These are phyloP conservation scores for Neopelma chrysocephalum DNA, from an alignment of 2,797 vertebrate species.

Conservation along the genomic window DNA sequence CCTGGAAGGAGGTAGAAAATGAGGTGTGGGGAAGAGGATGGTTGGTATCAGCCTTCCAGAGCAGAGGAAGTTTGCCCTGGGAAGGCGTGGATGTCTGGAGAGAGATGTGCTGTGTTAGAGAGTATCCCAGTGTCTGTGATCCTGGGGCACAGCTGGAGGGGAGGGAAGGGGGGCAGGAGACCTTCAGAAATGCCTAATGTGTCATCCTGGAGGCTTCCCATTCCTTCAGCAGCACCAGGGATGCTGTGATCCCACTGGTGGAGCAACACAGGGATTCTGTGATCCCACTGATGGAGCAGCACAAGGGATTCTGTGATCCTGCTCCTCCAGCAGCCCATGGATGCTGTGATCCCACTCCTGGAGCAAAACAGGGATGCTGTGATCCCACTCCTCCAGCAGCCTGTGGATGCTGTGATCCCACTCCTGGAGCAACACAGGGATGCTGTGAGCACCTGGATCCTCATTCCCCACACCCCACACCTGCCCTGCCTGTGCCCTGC, in stretches of 20 bases:
- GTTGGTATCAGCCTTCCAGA: background rate
- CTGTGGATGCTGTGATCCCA: no score
- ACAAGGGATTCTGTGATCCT: no score
- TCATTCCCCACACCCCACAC: fast-evolving
- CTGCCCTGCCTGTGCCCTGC: background rate
- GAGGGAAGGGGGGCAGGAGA: background rate
- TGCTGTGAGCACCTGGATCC: no score
- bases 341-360: no score
- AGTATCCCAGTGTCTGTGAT: background rate
- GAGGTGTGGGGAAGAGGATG: background rate
- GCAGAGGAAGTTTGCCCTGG: background rate
- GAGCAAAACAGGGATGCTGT: no score
- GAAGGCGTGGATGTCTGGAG: fast-evolving
- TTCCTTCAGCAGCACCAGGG: background rate
- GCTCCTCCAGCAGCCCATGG: no score
- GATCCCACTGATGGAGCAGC: no score
- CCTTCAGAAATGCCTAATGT: background rate
- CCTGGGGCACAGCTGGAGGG: background rate
- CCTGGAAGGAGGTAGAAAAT: background rate
- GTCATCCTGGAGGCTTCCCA: background rate
- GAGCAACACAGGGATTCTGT: no score
- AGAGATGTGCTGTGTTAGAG: background rate
- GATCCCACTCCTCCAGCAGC: fast-evolving
- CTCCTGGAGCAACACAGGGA: background rate
- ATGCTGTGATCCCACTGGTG: background rate